A percentile compares a stretch with the other conserved stretches of the same genome.
These are phyloP conservation scores for Heliocidaris erythrogramma DNA, from an alignment of 35 echinoderm and acorn worm genomes.

Conservation along the genomic window DNA sequence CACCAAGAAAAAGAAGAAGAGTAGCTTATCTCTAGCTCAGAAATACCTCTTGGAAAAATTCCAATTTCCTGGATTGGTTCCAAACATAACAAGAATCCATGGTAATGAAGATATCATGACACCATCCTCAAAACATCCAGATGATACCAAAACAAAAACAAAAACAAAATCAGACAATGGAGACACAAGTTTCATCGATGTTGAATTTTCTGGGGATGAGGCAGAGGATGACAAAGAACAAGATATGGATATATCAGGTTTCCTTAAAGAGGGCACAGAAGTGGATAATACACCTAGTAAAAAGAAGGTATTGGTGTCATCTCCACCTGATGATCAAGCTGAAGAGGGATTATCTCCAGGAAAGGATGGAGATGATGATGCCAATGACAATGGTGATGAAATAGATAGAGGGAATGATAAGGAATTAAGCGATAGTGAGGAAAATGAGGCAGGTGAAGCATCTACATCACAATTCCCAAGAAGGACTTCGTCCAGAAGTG, in stretches of 20 bases:
- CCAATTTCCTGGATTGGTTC: background rate
- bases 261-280: background rate
- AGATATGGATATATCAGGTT: background rate
- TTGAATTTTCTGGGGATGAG: background rate
- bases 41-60: slow-evolving; percentile 32
- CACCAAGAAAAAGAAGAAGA: background rate
- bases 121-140: background rate
- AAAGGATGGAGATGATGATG: background rate
- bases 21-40: background rate
- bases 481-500: background rate
- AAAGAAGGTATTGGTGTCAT: background rate
- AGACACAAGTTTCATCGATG: background rate
- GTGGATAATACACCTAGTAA: background rate
- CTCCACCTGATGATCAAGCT: background rate
- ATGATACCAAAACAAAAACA: no score
- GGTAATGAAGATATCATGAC: background rate
- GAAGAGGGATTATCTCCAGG: background rate
- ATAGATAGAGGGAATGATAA: background rate
- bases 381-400: background rate
- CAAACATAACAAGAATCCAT: background rate
- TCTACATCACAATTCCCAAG: background rate
- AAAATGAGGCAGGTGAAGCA: background rate
- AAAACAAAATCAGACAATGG: background rate
- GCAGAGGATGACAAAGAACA: background rate
- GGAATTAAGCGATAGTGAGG: background rate